phyloP scores from a whole-genome alignment of 2,113 vertebrate species.

The Brachionichthys hirsutus region DNA sequence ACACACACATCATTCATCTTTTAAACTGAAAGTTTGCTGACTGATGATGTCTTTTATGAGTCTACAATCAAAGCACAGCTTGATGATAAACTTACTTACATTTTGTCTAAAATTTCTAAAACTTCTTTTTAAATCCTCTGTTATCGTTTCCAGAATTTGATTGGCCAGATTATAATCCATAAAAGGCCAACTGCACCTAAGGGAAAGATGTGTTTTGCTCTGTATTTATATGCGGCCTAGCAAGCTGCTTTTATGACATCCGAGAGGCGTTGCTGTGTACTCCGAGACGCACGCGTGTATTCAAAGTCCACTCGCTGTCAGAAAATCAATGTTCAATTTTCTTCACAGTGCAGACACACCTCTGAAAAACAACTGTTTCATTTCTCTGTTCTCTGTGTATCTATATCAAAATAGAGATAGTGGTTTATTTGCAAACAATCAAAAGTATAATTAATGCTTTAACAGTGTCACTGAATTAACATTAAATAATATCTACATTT shows the following conservation, averaged over 20 bases:
- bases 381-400: neutral
- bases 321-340: slow-evolving; percentile 75
- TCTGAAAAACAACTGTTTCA: slow-evolving; percentile 51
- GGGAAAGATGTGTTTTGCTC: slow-evolving; percentile 35
- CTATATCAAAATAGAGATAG: too few species aligned
- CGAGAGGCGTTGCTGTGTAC: slow-evolving; percentile 72
- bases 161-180: slow-evolving; percentile 56
- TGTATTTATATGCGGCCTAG: slow-evolving; percentile 63
- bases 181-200: slow-evolving; percentile 16
- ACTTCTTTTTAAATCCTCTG: slow-evolving; percentile 19
- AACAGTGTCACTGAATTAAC: neutral
- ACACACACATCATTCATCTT: slow-evolving; percentile 12
- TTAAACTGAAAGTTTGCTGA: neutral
- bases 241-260: slow-evolving; percentile 55
- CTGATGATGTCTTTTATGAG: neutral
- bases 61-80: neutral
- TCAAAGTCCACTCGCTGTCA: slow-evolving; percentile 76
- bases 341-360: slow-evolving; percentile 15
- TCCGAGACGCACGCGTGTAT: slow-evolving; percentile 37
- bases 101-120: slow-evolving; percentile 1
- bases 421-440: too few species aligned
- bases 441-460: neutral
- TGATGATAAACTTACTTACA: slow-evolving; percentile 59
- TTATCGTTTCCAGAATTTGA: slow-evolving; percentile 18
- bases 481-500: slow-evolving; percentile 7